These are phyloP conservation scores for Criorhina ranunculi DNA, from an alignment of 2,888 invertebrate genomes.

Conservation along the genomic window DNA sequence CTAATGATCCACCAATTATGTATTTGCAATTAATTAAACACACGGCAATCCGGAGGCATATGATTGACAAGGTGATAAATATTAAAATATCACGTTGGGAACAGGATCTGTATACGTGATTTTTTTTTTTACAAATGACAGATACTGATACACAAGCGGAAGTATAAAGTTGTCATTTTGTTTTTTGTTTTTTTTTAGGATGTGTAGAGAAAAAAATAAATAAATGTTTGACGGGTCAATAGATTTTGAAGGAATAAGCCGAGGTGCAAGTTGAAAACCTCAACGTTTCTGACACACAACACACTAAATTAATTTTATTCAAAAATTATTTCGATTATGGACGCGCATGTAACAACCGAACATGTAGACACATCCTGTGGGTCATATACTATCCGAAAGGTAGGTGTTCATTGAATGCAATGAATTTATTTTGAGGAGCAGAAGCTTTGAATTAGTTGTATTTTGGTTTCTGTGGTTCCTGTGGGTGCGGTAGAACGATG, in stretches of 20 bases:
- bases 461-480: constrained; percentile 64
- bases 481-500: constrained; percentile 60
- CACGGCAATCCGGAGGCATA: constrained; percentile 29
- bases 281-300: constrained; percentile 68
- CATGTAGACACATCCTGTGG: constrained; percentile 60
- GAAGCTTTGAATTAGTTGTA: constrained; percentile 72
- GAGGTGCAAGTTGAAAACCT: constrained; percentile 46
- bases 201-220: constrained; percentile 4
- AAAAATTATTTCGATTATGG: constrained; percentile 75
- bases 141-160: too few relatives aligned
- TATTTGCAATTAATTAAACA: constrained; percentile 65
- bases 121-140: neutral
- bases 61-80: constrained; percentile 42
- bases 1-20: constrained; percentile 73
- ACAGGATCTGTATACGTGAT: too few relatives aligned
- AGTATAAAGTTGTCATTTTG: too few relatives aligned
- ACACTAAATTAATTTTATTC: constrained; percentile 77
- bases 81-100: constrained; percentile 18
- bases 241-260: constrained; percentile 23
- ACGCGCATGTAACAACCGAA: constrained; percentile 64
- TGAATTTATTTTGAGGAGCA: constrained; percentile 58
- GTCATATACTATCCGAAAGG: neutral
- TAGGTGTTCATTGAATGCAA: constrained; percentile 53
- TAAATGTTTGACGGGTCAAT: constrained; percentile 29
- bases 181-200: neutral